Evolutionary conservation across 2,113 vertebrate genomes (phyloP).

Genomic region (Bagarius yarrelli): DNA sequence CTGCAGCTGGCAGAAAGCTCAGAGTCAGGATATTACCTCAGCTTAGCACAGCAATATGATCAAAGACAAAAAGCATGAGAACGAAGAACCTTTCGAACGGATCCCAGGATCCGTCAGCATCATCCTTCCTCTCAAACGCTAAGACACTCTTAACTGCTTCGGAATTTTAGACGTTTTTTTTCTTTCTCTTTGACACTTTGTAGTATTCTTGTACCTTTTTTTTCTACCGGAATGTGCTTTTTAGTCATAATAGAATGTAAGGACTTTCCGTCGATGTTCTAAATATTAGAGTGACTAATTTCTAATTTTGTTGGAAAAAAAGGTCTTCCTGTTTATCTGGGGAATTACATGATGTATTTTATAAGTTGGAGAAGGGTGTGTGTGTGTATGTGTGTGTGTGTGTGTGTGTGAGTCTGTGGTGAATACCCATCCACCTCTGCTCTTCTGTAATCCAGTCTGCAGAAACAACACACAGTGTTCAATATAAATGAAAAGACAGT

Average conservation of each 20-base stretch:
- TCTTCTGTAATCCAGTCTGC: not conserved
- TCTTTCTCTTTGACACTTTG: slow-evolving; percentile 32
- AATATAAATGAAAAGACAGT: slow-evolving; percentile 22
- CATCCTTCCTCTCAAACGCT: slow-evolving; percentile 52
- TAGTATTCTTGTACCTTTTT: slow-evolving; percentile 40
- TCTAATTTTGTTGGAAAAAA: slow-evolving; percentile 45
- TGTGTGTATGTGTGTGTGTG: slow-evolving; percentile 17
- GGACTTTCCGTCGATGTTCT: slow-evolving; percentile 15
- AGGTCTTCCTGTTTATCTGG: slow-evolving; percentile 38
- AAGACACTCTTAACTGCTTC: slow-evolving; percentile 33
- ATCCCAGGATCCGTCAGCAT: slow-evolving; percentile 59
- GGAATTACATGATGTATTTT: slow-evolving; percentile 54
- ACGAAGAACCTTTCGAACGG: slow-evolving; percentile 54
- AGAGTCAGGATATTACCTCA: slow-evolving; percentile 58
- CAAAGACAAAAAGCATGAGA: slow-evolving; percentile 62
- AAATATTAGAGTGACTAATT: slow-evolving; percentile 48
- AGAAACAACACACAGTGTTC: slow-evolving; percentile 10
- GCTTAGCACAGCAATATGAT: slow-evolving; percentile 57
- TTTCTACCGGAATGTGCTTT: slow-evolving; percentile 35
- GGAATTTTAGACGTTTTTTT: slow-evolving; percentile 33
- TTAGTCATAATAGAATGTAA: slow-evolving; percentile 17
- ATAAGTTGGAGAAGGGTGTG: slow-evolving; percentile 12
- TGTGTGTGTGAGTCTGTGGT: not conserved
- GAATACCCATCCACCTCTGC: not conserved
- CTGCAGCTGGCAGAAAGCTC: slow-evolving; percentile 56